phyloP scores from a whole-genome alignment of 2,888 invertebrate species.

The Sialis fuliginosa region DNA sequence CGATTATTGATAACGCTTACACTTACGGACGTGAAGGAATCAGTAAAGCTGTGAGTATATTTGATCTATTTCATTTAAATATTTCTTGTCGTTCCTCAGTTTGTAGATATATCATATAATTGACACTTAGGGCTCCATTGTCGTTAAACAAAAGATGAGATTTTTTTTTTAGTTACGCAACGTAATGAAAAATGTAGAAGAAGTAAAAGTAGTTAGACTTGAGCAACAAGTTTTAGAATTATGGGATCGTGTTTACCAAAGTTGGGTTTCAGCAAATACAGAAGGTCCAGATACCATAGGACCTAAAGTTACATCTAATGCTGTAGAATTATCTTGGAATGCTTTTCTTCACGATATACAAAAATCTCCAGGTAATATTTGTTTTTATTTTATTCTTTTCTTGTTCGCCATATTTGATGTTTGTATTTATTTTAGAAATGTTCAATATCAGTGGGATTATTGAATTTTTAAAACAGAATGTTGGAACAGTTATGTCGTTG shows the following conservation, averaged over 20 bases:
- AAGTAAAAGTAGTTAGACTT: constrained; percentile 60
- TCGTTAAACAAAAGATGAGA: not conserved
- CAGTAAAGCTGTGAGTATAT: constrained; percentile 52
- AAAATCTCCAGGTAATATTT: constrained; percentile 47
- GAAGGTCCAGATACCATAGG: constrained; percentile 35
- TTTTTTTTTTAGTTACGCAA: constrained; percentile 44
- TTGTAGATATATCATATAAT: not conserved
- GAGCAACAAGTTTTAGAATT: constrained; percentile 80
- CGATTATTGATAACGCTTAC: constrained; percentile 83
- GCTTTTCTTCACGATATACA: constrained; percentile 50
- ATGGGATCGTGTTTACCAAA: constrained; percentile 87
- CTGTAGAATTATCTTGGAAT: constrained; percentile 56
- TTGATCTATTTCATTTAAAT: not conserved
- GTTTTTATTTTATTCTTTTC: not conserved
- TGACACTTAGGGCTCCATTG: not conserved
- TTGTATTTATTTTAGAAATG: constrained; percentile 29
- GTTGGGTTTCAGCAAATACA: constrained; percentile 63
- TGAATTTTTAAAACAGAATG: constrained; percentile 74
- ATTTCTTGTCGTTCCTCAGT: not conserved
- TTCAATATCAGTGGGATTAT: constrained; percentile 57
- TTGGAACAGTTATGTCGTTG: constrained; percentile 75
- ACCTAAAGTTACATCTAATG: constrained; percentile 54
- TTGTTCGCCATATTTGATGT: too few species aligned
- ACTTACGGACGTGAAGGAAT: constrained; percentile 83
- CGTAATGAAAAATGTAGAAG: constrained; percentile 63